Percentiles rank a stretch among this genome's conserved stretches.
Evolutionary conservation across 2,113 vertebrate species (phyloP).

Genomic region (Ameiurus melas): DNA sequence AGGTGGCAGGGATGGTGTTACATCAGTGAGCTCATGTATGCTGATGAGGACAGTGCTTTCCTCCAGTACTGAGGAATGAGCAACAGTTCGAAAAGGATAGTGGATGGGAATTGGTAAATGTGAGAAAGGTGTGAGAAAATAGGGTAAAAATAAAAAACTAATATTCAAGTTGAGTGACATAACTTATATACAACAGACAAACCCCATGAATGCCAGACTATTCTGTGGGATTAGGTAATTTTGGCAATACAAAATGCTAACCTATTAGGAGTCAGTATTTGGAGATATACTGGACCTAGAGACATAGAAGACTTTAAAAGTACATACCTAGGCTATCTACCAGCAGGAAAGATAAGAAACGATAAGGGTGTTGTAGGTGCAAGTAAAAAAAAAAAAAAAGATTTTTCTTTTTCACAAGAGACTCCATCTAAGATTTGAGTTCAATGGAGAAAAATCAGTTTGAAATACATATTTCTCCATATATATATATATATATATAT

Average conservation of each 20-base stretch:
- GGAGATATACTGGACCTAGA: not conserved
- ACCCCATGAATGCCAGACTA: not conserved
- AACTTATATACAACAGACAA: not conserved
- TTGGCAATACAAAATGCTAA: not conserved
- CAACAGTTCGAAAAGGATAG: not conserved
- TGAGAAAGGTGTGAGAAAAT: not conserved
- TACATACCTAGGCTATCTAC: not conserved
- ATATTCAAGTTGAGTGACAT: not conserved
- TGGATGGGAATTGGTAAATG: not conserved
- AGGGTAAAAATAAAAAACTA: not conserved
- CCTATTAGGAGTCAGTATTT: not conserved
- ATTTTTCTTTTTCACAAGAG: not conserved
- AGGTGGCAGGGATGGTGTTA: not conserved
- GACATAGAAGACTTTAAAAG: not conserved
- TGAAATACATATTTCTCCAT: not conserved
- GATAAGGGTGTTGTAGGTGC: not conserved
- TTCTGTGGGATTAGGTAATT: not conserved
- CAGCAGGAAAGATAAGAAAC: not conserved
- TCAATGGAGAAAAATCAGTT: not conserved
- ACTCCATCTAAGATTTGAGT: not conserved
- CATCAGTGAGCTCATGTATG: not conserved
- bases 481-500: too few species aligned
- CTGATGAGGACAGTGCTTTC: not conserved
- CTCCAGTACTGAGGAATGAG: not conserved
- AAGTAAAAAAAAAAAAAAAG: not conserved